Conservation (phyloP, 1,140 invertebrate species). For the Pogonomyrmex californicus region DNA sequence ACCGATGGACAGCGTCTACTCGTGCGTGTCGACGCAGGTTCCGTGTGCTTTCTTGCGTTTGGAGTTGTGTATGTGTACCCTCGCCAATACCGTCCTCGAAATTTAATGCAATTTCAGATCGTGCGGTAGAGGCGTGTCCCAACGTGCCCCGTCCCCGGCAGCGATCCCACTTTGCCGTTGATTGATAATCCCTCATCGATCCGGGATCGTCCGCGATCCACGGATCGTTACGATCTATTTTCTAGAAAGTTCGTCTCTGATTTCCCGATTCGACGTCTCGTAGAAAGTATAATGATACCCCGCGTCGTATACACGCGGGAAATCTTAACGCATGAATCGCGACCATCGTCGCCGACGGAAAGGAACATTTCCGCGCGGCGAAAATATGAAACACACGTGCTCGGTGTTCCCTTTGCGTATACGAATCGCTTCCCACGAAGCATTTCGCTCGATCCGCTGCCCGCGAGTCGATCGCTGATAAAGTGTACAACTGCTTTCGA, state of each 20-base stretch:
- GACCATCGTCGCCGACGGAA: neutral
- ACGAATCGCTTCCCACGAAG: constrained; percentile 31
- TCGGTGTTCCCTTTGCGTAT: constrained; percentile 10
- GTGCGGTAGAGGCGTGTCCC: constrained; percentile 7
- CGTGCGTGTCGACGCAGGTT: constrained; percentile 67
- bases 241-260: constrained; percentile 65
- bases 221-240: constrained; percentile 44
- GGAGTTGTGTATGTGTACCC: constrained; percentile 42
- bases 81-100: constrained; percentile 66
- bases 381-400: constrained; percentile 4
- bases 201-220: neutral
- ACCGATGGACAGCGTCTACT: constrained; percentile 70
- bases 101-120: constrained; percentile 73
- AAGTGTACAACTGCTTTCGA: neutral
- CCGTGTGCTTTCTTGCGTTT: constrained; percentile 73
- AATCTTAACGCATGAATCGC: constrained; percentile 65
- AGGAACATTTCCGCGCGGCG: constrained; percentile 31
- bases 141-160: neutral
- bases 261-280: constrained; percentile 67
- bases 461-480: constrained; percentile 31
- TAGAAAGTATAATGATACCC: constrained; percentile 69
- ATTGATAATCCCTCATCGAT: neutral
- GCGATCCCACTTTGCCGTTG: neutral
- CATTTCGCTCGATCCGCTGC: constrained; percentile 26
- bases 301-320: constrained; percentile 39